Evolutionary conservation across 2,113 vertebrate genomes (phyloP), one percentile per base, ranked within the genome.

Genomic region (Psilopsiagon aurifrons): DNA sequence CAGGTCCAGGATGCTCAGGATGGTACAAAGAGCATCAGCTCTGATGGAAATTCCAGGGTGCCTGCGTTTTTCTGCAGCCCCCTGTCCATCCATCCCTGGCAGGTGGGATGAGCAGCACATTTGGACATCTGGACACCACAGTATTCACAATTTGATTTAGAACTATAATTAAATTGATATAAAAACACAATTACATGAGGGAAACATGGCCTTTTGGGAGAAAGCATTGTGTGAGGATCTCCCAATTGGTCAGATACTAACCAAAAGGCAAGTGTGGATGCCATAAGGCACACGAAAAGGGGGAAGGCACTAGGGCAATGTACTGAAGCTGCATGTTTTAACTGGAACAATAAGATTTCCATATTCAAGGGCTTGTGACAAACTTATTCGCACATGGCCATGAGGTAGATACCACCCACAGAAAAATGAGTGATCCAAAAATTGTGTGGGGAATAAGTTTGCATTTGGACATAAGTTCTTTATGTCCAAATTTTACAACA

Each of bases 1-100:
- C 62, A 20, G 28, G 0, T 0, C 31, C 2, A 1, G 13, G 18
- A 22, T 54, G 25, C 39, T 43, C 0, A 1, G 31, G 46, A 46
- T 6, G 27, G 18, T 49, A 44, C 24, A 19, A 59, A 51, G 19
- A 71, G 23, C 44, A 47, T 67, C 67, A 29, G 13, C 5, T 6
- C 18, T 31, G 31, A 44, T 25, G 28, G 49, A 25, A 46, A 22
- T 25, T 25, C 29, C 57, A 23, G 25, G 28, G 14, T 47, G 13
- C 25, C 49, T 25, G 41, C 59, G 84, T 22, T 91, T 29, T 44
- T 17, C 62, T 51, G 13, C 37, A 69, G 22, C 25, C 20, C 7
- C 9, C 2, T 18, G 19, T n/a, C 55, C 39, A 11, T 35, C 37
- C 37, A 27, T 35, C n/a, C 27, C 11, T 44, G 39, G 28, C 57